These are phyloP conservation scores for Apodemia duryi DNA, from an alignment of 2,888 invertebrate genomes.

Conservation along the genomic window DNA sequence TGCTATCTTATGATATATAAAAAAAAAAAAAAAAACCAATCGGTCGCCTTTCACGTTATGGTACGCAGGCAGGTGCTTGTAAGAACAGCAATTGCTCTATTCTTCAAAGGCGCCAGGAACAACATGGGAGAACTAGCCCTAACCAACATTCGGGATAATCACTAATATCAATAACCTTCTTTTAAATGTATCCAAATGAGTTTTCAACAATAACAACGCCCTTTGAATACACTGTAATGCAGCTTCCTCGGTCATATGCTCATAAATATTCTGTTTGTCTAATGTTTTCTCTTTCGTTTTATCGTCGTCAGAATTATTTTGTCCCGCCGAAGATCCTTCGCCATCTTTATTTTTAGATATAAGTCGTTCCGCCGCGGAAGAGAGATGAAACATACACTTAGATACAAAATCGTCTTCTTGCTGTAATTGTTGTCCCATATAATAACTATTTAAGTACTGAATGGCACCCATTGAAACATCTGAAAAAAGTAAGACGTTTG, in stretches of 20 bases:
- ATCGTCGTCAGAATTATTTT: slow-evolving; percentile 39
- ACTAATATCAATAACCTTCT: slow-evolving; percentile 71
- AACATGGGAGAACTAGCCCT: too few species aligned
- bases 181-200: slow-evolving; percentile 95
- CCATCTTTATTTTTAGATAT: slow-evolving; percentile 56
- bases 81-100: too few species aligned
- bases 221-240: slow-evolving; percentile 94
- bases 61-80: too few species aligned
- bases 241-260: slow-evolving; percentile 84
- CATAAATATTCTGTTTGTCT: slow-evolving; percentile 69
- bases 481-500: slow-evolving; percentile 31
- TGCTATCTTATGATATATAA: too few species aligned
- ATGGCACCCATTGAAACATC: slow-evolving; percentile 97
- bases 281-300: slow-evolving; percentile 52
- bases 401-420: slow-evolving; percentile 96
- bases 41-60: too few species aligned
- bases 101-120: too few species aligned
- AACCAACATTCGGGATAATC: too few species aligned
- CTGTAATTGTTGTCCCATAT: slow-evolving; percentile 94
- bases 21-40: too few species aligned
- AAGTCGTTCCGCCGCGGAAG: slow-evolving; percentile 88
- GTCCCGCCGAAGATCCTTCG: slow-evolving; percentile 39
- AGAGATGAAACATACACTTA: slow-evolving; percentile 94
- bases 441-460: slow-evolving; percentile 95
- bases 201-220: slow-evolving; percentile 91